Conservation (phyloP, 92 coral and sea anemone genomes). For the Porites rus region DNA sequence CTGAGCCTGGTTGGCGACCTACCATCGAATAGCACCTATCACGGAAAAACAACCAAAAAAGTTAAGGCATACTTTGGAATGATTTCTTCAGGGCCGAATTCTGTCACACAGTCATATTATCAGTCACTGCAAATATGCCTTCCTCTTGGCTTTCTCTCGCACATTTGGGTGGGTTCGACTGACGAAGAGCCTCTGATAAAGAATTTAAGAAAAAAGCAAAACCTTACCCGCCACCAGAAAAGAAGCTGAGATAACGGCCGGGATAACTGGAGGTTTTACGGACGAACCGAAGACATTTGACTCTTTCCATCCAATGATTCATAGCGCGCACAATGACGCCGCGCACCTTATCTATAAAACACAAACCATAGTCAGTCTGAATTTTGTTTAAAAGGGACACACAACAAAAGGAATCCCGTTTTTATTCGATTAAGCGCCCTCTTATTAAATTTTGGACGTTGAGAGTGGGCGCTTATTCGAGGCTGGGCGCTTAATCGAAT, state of each 20-base stretch:
- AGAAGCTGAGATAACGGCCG: conserved; percentile 72
- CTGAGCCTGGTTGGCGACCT: conserved; percentile 71
- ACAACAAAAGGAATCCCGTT: too few species aligned
- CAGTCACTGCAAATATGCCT: too few species aligned
- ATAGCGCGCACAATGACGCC: conserved; percentile 77
- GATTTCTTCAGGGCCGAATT: too few species aligned
- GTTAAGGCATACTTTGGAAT: too few species aligned
- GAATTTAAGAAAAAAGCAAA: neutral
- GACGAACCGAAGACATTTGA: conserved; percentile 77
- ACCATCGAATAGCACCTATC: conserved; percentile 87
- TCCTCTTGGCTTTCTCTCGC: too few species aligned
- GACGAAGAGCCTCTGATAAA: neutral
- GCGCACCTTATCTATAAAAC: conserved; percentile 52
- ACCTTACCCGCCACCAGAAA: conserved; percentile 85
- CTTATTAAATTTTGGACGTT: too few species aligned
- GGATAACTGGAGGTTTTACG: neutral
- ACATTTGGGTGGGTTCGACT: too few species aligned
- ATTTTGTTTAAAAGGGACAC: too few species aligned
- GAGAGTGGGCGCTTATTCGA: too few species aligned
- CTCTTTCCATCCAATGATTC: conserved; percentile 81
- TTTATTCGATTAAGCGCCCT: too few species aligned
- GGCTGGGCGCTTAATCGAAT: too few species aligned
- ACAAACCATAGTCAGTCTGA: neutral
- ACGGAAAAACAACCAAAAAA: neutral
- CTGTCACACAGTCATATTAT: too few species aligned